Evolutionary conservation across 2,888 invertebrate species (phyloP).

Genomic region (Catocala fraxini): DNA sequence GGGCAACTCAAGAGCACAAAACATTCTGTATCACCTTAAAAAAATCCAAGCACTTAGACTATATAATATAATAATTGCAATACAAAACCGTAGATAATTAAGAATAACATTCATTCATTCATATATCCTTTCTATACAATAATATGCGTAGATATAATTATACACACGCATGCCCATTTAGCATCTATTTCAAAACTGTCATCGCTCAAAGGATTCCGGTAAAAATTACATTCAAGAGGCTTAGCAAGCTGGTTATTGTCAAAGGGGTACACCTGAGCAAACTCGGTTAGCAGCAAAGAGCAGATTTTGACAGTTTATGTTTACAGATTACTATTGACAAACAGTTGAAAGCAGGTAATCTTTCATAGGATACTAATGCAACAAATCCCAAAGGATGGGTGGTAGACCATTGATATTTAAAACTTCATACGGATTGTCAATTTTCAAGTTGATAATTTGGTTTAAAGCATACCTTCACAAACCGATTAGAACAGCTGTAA

Average conservation of each 20-base stretch:
- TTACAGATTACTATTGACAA: slow-evolving; percentile 83
- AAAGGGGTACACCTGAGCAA: slow-evolving; percentile 79
- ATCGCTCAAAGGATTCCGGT: slow-evolving; percentile 47
- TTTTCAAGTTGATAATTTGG: too few relatives aligned
- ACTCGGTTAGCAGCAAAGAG: slow-evolving; percentile 77
- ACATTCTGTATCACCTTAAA: too few relatives aligned
- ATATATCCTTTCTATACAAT: too few relatives aligned
- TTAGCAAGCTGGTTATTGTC: slow-evolving; percentile 64
- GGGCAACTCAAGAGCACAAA: too few relatives aligned
- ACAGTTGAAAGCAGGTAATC: slow-evolving; percentile 82
- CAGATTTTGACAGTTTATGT: slow-evolving; percentile 85
- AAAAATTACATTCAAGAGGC: slow-evolving; percentile 66
- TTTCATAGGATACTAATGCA: slow-evolving; percentile 66
- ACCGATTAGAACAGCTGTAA: too few relatives aligned
- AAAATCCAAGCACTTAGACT: too few relatives aligned
- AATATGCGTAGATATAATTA: slow-evolving; percentile 7
- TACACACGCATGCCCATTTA: slow-evolving; percentile 30
- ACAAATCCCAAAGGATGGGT: slow-evolving; percentile 63
- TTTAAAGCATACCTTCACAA: too few relatives aligned
- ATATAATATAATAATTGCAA: too few relatives aligned
- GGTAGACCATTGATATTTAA: slow-evolving; percentile 22
- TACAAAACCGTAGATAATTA: too few relatives aligned
- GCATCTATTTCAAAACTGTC: slow-evolving; percentile 56
- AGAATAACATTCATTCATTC: too few relatives aligned
- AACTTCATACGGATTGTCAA: too few relatives aligned